Evolutionary conservation across 2,113 vertebrate genomes (phyloP).

Genomic region (Patagioenas fasciata): DNA sequence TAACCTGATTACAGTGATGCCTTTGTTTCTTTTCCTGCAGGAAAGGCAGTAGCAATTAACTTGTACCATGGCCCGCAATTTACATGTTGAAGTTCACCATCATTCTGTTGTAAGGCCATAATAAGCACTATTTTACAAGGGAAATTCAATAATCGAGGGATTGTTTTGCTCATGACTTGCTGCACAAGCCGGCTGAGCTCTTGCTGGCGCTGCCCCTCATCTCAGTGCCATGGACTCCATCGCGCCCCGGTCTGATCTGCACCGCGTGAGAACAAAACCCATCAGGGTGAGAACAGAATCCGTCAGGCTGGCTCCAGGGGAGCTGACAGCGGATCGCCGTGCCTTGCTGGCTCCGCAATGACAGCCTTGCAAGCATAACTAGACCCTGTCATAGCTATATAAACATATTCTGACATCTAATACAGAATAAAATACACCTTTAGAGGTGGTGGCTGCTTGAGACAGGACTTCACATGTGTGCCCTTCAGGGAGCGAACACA

Average conservation of each 20-base stretch:
- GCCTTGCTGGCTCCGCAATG: not conserved
- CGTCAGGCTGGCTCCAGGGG: not conserved
- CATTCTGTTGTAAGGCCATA: not conserved
- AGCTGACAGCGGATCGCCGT: not conserved
- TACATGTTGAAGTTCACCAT: not conserved
- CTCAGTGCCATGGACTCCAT: accelerated
- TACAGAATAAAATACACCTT: not conserved
- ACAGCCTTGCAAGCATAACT: not conserved
- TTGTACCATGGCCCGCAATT: not conserved
- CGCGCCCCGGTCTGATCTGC: not conserved
- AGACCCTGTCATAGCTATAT: not conserved
- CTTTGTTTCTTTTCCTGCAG: not conserved
- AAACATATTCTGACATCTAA: not conserved
- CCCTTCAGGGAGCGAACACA: not conserved
- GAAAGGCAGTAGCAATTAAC: slow-evolving; percentile 3
- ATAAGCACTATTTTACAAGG: not conserved
- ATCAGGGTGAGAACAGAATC: not conserved
- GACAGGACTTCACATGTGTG: not conserved
- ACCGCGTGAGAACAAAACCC: too few species aligned
- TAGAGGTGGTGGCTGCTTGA: not conserved
- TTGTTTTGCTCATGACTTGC: not conserved
- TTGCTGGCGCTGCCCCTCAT: not conserved
- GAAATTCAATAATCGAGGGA: not conserved
- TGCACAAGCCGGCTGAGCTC: not conserved
- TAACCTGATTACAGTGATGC: not conserved